Evolutionary conservation across 2,113 vertebrate genomes (phyloP).

Genomic region (Alligator sinensis): DNA sequence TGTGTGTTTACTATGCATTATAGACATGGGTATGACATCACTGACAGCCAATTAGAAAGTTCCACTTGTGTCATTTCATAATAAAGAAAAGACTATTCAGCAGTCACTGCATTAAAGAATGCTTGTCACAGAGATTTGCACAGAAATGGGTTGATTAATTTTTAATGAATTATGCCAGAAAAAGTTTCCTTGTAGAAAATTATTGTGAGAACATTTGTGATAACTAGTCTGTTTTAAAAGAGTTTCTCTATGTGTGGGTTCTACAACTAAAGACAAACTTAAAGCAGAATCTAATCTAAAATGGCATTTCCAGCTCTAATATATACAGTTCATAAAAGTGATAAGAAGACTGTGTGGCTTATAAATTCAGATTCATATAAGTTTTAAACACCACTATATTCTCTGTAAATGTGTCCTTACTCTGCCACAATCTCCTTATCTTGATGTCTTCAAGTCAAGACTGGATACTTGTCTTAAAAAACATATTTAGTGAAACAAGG

Average conservation of each 20-base stretch:
- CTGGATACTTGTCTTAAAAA: constrained; percentile 20
- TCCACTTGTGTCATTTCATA: constrained; percentile 76
- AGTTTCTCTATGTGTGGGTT: constrained; percentile 51
- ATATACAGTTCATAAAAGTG: constrained; percentile 37
- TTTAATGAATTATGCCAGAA: constrained; percentile 77
- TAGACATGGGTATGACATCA: constrained; percentile 63
- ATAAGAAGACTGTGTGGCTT: constrained; percentile 23
- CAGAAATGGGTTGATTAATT: constrained; percentile 79
- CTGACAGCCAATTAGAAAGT: constrained; percentile 79
- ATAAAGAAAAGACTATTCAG: constrained; percentile 77
- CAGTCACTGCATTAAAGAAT: constrained; percentile 73
- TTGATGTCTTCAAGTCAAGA: constrained; percentile 7
- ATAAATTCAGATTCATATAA: not conserved
- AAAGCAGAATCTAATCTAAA: constrained; percentile 36
- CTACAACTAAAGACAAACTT: constrained; percentile 14
- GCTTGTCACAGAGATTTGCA: constrained; percentile 78
- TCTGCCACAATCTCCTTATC: not conserved
- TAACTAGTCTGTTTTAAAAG: constrained; percentile 60
- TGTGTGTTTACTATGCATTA: constrained; percentile 51
- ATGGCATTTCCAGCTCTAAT: constrained; percentile 28
- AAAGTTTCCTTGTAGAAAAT: constrained; percentile 69
- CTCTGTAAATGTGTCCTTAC: not conserved
- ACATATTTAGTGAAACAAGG: not conserved
- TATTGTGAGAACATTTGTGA: constrained; percentile 51
- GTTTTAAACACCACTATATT: constrained; percentile 48